A percentile compares a stretch with the other conserved stretches of the same genome.
Conservation (phyloP, 2,888 invertebrate species). For the Campaea margaritaria region DNA sequence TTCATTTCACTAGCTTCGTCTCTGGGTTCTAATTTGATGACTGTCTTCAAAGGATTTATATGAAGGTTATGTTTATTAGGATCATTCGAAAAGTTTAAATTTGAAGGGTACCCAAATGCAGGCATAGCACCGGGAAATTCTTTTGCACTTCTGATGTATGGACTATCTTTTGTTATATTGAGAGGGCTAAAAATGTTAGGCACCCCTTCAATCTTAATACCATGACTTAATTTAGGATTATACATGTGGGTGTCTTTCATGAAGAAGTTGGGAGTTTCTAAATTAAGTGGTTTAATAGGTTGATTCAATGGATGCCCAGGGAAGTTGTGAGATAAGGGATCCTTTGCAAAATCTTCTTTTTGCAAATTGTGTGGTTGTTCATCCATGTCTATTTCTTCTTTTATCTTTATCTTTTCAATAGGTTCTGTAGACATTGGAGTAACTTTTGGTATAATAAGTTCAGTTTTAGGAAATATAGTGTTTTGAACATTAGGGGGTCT, state of each 20-base stretch:
- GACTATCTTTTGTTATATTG: slow-evolving; percentile 75
- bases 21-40: slow-evolving; percentile 81
- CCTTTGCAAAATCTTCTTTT: slow-evolving; percentile 78
- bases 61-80: slow-evolving; percentile 75
- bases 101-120: slow-evolving; percentile 71
- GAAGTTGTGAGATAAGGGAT: slow-evolving; percentile 78
- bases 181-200: slow-evolving; percentile 76
- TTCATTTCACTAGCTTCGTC: slow-evolving; percentile 79
- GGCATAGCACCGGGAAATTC: slow-evolving; percentile 74
- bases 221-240: slow-evolving; percentile 74
- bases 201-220: slow-evolving; percentile 78
- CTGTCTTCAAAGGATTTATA: slow-evolving; percentile 79
- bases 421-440: slow-evolving; percentile 82
- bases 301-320: slow-evolving; percentile 69
- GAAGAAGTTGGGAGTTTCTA: slow-evolving; percentile 80
- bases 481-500: slow-evolving; percentile 61
- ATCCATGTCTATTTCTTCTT: slow-evolving; percentile 80
- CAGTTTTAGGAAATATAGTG: slow-evolving; percentile 83
- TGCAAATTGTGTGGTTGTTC: slow-evolving; percentile 73
- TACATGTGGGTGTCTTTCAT: slow-evolving; percentile 79
- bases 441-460: slow-evolving; percentile 87
- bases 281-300: slow-evolving; percentile 74
- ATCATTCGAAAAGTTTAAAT: slow-evolving; percentile 73
- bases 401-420: slow-evolving; percentile 81
- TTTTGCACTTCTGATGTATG: slow-evolving; percentile 77